Evolutionary conservation across 2,888 invertebrate species (phyloP).

Genomic region (Eudemis profundana): DNA sequence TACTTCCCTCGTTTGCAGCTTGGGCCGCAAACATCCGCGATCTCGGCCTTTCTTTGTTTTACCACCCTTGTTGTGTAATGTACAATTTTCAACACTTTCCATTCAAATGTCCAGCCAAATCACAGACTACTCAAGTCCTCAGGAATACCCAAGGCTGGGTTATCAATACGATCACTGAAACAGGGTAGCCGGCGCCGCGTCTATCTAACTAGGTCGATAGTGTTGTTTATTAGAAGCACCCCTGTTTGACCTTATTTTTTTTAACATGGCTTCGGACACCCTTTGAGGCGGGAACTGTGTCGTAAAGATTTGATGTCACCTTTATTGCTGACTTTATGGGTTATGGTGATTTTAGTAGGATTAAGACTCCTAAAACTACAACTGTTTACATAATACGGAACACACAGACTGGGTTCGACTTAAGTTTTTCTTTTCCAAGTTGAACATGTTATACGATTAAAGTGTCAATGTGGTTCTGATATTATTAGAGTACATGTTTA

Average conservation of each 20-base stretch:
- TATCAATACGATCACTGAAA: slow-evolving; percentile 47
- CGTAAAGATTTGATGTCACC: slow-evolving; percentile 43
- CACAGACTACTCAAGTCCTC: neutral
- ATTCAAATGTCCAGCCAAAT: neutral
- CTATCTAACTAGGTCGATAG: slow-evolving; percentile 64
- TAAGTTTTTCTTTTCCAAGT: too few relatives aligned
- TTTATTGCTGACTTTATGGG: slow-evolving; percentile 23
- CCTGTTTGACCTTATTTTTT: slow-evolving; percentile 56
- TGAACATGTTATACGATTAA: too few relatives aligned
- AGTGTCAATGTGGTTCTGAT: too few relatives aligned
- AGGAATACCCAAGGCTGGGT: slow-evolving; percentile 26
- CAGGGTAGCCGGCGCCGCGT: slow-evolving; percentile 58
- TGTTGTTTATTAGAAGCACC: slow-evolving; percentile 62
- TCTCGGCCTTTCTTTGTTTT: too few relatives aligned
- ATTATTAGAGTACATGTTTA: too few relatives aligned
- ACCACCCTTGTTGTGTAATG: too few relatives aligned
- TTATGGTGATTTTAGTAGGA: neutral
- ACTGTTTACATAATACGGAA: too few relatives aligned
- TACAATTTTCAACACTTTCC: neutral
- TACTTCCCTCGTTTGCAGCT: too few relatives aligned
- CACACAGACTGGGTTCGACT: too few relatives aligned
- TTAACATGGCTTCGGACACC: slow-evolving; percentile 50
- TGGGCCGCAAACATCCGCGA: too few relatives aligned
- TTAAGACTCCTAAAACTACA: neutral
- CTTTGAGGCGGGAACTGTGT: slow-evolving; percentile 40